phyloP scores from a whole-genome alignment of 2,888 invertebrate genomes.

The Himalopsyche anomala region DNA sequence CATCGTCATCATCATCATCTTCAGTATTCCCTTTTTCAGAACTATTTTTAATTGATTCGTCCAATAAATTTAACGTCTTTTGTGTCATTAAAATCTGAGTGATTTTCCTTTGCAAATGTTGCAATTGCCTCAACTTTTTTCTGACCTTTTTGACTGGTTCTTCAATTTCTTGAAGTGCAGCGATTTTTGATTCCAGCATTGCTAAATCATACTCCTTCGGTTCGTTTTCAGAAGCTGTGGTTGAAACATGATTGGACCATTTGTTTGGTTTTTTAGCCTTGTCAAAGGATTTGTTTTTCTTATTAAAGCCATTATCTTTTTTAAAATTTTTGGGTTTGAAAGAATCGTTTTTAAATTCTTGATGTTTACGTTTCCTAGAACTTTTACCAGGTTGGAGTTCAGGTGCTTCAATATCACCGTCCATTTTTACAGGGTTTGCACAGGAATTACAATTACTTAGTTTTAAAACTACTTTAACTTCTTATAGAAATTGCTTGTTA shows the following conservation, averaged over 20 bases:
- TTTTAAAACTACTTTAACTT: too few species aligned
- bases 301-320: neutral
- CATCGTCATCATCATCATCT: conserved; percentile 10
- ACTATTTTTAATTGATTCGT: conserved; percentile 17
- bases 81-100: conserved; percentile 58
- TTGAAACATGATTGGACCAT: conserved; percentile 35
- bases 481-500: too few species aligned
- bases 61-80: conserved; percentile 50
- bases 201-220: conserved; percentile 57
- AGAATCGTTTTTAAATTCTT: neutral
- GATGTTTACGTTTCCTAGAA: neutral
- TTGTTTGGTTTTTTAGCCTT: conserved; percentile 51
- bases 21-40: conserved; percentile 9
- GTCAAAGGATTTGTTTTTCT: neutral
- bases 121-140: conserved; percentile 62
- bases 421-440: neutral
- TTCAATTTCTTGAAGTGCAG: conserved; percentile 50
- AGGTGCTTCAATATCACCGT: neutral
- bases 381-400: neutral
- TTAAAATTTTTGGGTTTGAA: neutral
- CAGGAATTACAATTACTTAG: too few species aligned
- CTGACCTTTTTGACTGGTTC: conserved; percentile 60
- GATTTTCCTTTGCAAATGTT: conserved; percentile 61
- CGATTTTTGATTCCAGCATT: conserved; percentile 55
- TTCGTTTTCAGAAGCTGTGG: conserved; percentile 6